Evolutionary conservation across 2,113 vertebrate species (phyloP).

Genomic region (Takifugu flavidus): DNA sequence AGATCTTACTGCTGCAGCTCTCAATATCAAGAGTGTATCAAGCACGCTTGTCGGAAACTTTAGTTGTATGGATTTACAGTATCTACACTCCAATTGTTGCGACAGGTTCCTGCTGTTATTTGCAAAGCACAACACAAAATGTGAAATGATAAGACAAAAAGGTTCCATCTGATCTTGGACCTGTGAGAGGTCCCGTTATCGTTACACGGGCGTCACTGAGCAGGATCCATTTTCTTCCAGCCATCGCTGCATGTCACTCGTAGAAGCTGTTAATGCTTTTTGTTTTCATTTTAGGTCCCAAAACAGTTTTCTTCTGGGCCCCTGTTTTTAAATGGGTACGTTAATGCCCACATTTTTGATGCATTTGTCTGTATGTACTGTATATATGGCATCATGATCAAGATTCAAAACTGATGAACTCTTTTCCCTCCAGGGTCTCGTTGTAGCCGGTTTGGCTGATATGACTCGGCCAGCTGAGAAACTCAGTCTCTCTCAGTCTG

Average conservation of each 20-base stretch:
- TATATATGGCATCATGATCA: too few relatives aligned
- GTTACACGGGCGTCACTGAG: not conserved
- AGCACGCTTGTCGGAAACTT: too few relatives aligned
- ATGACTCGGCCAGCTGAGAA: slow-evolving; percentile 95
- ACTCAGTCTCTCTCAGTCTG: slow-evolving; percentile 90
- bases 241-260: too few relatives aligned
- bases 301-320: slow-evolving; percentile 98
- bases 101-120: too few relatives aligned
- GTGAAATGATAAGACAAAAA: too few relatives aligned
- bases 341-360: not conserved
- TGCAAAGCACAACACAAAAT: too few relatives aligned
- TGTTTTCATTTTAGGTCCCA: slow-evolving; percentile 81
- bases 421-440: slow-evolving; percentile 79
- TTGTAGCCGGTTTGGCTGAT: slow-evolving; percentile 90
- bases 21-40: too few relatives aligned
- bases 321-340: slow-evolving; percentile 98
- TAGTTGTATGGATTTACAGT: too few relatives aligned
- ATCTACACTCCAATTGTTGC: too few relatives aligned
- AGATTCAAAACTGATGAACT: not conserved
- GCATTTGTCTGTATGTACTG: too few relatives aligned
- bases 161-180: too few relatives aligned
- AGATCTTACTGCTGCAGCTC: too few relatives aligned
- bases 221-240: not conserved
- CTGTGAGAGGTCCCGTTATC: not conserved
- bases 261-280: not conserved